phyloP scores from a whole-genome alignment of 2,888 invertebrate species.

The Nymphalis c-album region DNA sequence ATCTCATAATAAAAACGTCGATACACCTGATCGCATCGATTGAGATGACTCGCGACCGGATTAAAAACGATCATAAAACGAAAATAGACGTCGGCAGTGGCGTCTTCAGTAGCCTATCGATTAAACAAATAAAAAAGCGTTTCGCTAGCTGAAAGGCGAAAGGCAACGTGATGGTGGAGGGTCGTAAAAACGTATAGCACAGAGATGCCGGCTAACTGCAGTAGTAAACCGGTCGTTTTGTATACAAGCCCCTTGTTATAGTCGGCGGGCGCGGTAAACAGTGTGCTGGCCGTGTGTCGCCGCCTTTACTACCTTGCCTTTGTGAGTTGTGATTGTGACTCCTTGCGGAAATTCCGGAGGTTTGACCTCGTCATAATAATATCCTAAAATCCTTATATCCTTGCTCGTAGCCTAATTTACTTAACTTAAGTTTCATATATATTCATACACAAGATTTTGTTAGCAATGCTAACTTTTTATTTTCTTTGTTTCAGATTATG shows the following conservation, averaged over 20 bases:
- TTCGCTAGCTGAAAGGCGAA: conserved; percentile 77
- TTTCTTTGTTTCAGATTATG: conserved; percentile 84
- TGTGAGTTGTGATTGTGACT: conserved; percentile 62
- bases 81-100: conserved; percentile 70
- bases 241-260: conserved; percentile 78
- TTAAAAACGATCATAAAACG: conserved; percentile 70
- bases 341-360: conserved; percentile 64
- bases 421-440: too few species aligned
- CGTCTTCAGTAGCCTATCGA: conserved; percentile 77
- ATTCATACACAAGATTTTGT: not conserved
- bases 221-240: conserved; percentile 77
- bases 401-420: too few species aligned
- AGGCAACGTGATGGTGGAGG: conserved; percentile 73
- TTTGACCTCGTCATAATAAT: conserved; percentile 51
- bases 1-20: conserved; percentile 71
- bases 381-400: conserved; percentile 2
- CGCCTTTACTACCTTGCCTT: conserved; percentile 74
- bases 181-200: conserved; percentile 79
- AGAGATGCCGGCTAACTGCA: conserved; percentile 77
- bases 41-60: conserved; percentile 62
- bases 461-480: conserved; percentile 15
- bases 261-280: conserved; percentile 72
- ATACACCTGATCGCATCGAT: conserved; percentile 74
- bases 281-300: conserved; percentile 73
- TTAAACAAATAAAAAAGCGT: conserved; percentile 80